phyloP scores from a whole-genome alignment of 2,888 invertebrate genomes.

The Caenorhabditis sp. region DNA sequence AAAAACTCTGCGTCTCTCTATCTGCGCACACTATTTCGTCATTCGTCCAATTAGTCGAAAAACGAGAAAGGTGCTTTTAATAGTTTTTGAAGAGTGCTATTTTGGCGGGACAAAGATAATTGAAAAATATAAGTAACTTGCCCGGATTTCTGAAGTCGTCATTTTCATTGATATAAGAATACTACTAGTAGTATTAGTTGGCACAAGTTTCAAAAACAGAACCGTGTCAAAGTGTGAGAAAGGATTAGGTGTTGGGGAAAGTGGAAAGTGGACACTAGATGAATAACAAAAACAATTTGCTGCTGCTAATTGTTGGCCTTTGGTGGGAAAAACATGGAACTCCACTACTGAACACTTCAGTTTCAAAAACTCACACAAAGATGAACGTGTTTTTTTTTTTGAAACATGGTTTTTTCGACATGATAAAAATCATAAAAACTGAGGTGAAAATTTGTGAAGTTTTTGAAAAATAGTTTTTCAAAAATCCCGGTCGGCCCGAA shows the following conservation, averaged over 20 bases:
- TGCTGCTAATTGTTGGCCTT: background rate
- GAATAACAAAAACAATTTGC: background rate
- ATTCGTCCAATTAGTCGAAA: background rate
- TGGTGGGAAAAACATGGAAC: too few species aligned
- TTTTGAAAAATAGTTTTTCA: too few species aligned
- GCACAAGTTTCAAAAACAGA: background rate
- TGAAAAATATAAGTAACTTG: background rate
- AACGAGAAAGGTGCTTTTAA: background rate
- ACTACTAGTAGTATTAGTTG: background rate
- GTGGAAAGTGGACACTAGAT: background rate
- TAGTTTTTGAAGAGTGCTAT: background rate
- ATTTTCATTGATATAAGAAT: too few species aligned
- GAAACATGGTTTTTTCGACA: too few species aligned
- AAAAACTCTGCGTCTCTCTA: background rate
- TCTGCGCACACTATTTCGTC: background rate
- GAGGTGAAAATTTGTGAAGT: too few species aligned
- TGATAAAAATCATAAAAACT: too few species aligned
- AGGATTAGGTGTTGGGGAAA: background rate
- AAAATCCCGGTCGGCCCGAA: too few species aligned
- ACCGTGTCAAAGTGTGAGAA: constrained; percentile 1
- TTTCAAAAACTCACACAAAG: too few species aligned
- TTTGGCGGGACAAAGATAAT: background rate
- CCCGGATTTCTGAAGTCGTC: too few species aligned
- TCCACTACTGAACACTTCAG: too few species aligned
- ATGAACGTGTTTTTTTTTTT: too few species aligned